Evolutionary conservation across 2,797 vertebrate genomes (phyloP).

Genomic region (Centroberyx gerrardi): DNA sequence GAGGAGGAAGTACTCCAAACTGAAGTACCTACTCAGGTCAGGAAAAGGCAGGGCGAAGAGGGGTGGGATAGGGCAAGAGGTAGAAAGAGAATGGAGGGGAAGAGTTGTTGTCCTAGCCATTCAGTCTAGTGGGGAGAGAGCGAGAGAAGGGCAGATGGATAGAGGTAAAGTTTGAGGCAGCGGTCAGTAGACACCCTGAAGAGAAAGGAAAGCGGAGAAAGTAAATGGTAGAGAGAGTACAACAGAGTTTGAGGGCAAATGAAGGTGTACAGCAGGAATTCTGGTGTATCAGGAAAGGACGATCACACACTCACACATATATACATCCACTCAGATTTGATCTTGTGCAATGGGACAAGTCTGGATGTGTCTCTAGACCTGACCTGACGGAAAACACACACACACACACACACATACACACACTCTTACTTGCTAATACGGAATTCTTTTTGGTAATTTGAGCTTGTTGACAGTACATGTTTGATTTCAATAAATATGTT

Average conservation of each 20-base stretch:
- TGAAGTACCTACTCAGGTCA: conserved; percentile 64
- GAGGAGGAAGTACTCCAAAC: conserved; percentile 68
- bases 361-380: not conserved
- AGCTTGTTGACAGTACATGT: not conserved
- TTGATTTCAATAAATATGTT: conserved; percentile 18
- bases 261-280: not conserved
- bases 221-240: not conserved
- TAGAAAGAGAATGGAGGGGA: conserved; percentile 5
- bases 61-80: conserved; percentile 13
- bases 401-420: not conserved
- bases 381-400: conserved; percentile 3
- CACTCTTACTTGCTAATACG: not conserved
- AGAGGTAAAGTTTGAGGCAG: not conserved
- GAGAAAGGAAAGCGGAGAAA: no score
- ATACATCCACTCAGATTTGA: not conserved
- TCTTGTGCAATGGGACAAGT: not conserved
- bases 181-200: no score
- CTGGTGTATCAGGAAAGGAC: not conserved
- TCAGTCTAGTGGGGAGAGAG: conserved; percentile 24
- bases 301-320: not conserved
- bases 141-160: conserved; percentile 11
- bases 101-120: conserved; percentile 27
- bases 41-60: conserved; percentile 42
- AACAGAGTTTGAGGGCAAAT: no score
- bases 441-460: conserved; percentile 8